Conservation (phyloP, 2,888 invertebrate species). For the Tricholauxania praeusta region DNA sequence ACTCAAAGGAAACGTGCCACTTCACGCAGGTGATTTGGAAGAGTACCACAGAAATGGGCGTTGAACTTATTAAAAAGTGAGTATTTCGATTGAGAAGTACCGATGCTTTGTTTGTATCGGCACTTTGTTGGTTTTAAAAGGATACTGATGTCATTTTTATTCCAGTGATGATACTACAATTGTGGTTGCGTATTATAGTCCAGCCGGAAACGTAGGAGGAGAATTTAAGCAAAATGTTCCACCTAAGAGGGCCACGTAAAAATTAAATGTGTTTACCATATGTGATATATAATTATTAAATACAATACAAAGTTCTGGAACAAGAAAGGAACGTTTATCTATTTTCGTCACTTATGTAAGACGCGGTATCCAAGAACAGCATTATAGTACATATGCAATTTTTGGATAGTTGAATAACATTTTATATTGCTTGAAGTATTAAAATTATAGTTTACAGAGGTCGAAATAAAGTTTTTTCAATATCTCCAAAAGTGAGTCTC, state of each 20-base stretch:
- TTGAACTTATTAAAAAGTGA: slow-evolving; percentile 72
- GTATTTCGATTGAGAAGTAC: background rate
- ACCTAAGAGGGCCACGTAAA: slow-evolving; percentile 49
- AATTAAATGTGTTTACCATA: background rate
- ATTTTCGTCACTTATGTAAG: too few species aligned
- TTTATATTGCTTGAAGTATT: too few species aligned
- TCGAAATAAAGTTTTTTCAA: too few species aligned
- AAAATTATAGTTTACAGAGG: too few species aligned
- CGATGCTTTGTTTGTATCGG: background rate
- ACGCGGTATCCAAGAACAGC: too few species aligned
- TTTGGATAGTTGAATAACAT: too few species aligned
- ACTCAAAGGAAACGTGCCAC: slow-evolving; percentile 79
- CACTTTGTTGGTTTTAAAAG: too few species aligned
- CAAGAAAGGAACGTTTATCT: background rate
- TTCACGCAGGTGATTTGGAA: slow-evolving; percentile 91
- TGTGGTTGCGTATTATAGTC: slow-evolving; percentile 91
- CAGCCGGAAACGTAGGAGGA: slow-evolving; percentile 88
- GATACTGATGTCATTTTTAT: background rate
- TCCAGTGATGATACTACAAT: slow-evolving; percentile 71
- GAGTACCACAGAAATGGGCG: slow-evolving; percentile 79
- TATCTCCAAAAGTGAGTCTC: too few species aligned
- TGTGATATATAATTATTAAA: slow-evolving; percentile 11
- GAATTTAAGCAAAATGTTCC: slow-evolving; percentile 81
- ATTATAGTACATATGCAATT: too few species aligned
- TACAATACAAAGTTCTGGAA: slow-evolving; percentile 11